phyloP scores from a whole-genome alignment of 2,113 vertebrate genomes.

The Psittacula cyanocephala region DNA sequence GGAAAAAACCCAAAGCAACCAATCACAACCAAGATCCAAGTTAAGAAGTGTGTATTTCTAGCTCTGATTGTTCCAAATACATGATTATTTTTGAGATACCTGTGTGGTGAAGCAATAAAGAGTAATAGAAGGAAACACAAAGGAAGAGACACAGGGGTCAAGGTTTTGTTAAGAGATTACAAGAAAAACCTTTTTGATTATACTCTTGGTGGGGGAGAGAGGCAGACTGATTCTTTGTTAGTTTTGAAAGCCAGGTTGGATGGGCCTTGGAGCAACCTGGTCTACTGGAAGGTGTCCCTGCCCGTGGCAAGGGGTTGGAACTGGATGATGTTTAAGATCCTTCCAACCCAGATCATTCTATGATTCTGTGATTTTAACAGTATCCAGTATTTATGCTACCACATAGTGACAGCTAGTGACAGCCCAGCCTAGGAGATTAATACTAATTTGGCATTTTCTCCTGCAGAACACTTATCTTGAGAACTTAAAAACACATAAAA shows the following conservation, averaged over 20 bases:
- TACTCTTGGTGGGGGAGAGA: not conserved
- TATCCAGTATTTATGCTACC: not conserved
- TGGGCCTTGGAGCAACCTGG: not conserved
- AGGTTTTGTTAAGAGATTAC: not conserved
- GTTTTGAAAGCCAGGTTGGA: not conserved
- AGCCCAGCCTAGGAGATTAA: not conserved
- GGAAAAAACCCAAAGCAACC: rapidly evolving
- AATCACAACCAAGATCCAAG: not conserved
- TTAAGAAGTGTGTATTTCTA: not conserved
- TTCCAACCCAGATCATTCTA: not conserved
- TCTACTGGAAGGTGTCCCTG: not conserved
- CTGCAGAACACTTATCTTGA: not conserved
- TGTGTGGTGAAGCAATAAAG: not conserved
- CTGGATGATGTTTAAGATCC: not conserved
- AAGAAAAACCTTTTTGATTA: not conserved
- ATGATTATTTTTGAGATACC: not conserved
- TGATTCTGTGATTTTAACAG: not conserved
- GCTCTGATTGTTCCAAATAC: not conserved
- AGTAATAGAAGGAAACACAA: not conserved
- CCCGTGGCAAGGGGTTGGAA: not conserved
- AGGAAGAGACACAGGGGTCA: not conserved
- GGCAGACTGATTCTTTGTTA: not conserved
- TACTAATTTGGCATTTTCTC: not conserved
- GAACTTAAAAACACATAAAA: not conserved
- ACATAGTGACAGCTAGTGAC: not conserved